phyloP scores from a whole-genome alignment of 1,140 invertebrate species.

The Capitella teleta region DNA sequence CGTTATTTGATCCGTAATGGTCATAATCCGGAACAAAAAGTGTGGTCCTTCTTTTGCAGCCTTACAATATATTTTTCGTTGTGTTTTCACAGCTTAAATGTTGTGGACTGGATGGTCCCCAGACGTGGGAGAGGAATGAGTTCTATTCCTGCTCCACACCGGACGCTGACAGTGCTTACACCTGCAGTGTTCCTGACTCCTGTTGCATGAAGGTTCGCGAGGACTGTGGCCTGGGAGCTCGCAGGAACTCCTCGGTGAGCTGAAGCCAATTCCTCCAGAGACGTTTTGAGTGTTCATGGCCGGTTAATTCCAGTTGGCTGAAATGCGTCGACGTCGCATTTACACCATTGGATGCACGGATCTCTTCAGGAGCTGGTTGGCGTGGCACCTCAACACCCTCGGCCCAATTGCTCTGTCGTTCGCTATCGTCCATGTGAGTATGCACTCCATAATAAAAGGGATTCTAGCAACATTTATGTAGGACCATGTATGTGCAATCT shows the following conservation, averaged over 20 bases:
- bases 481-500: neutral
- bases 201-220: neutral
- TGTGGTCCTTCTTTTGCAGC: no score
- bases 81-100: neutral
- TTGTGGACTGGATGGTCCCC: neutral
- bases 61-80: neutral
- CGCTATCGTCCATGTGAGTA: conserved; percentile 11
- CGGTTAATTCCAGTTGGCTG: neutral
- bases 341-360: conserved; percentile 5
- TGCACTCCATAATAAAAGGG: neutral
- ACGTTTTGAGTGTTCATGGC: neutral
- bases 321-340: neutral
- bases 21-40: no score
- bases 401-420: conserved; percentile 9
- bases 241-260: neutral
- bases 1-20: neutral
- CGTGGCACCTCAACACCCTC: conserved; percentile 8
- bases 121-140: neutral
- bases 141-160: neutral
- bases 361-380: conserved; percentile 9
- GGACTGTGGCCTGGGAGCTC: neutral
- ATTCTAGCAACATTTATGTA: neutral
- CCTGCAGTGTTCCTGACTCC: neutral
- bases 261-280: neutral
- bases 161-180: neutral